Evolutionary conservation across 2,797 vertebrate species (phyloP).

Genomic region (Alca torda): DNA sequence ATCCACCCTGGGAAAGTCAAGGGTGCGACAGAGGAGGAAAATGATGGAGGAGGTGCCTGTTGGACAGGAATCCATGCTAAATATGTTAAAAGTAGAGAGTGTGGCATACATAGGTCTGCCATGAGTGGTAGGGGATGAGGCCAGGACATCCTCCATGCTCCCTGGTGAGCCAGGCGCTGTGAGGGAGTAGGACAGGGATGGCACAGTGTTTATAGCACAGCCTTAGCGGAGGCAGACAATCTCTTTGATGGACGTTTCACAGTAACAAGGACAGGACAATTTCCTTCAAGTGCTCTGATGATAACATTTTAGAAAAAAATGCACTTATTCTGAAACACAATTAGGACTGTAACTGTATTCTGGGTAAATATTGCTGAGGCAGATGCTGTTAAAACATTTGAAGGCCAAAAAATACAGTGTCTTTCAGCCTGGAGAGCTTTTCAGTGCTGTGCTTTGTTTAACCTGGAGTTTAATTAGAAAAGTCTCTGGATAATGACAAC

Average conservation of each 20-base stretch:
- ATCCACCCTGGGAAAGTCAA: accelerated
- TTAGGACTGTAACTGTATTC: not conserved
- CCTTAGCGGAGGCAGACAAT: accelerated
- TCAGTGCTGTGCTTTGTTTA: not conserved
- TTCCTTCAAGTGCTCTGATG: not conserved
- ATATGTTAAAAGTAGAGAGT: not conserved
- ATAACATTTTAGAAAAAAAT: not conserved
- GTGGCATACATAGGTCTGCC: too few species aligned
- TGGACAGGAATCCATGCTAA: accelerated
- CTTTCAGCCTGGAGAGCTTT: not conserved
- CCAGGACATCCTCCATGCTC: accelerated
- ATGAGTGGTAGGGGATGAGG: not conserved
- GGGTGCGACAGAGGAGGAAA: not conserved
- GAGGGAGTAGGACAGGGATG: accelerated
- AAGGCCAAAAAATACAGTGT: not conserved
- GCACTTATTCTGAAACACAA: not conserved
- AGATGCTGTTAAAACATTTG: not conserved
- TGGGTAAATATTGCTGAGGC: not conserved
- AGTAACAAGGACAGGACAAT: accelerated
- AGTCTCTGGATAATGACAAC: not conserved
- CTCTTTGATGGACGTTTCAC: too few species aligned
- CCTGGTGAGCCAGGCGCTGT: not conserved
- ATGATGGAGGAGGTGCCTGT: not conserved
- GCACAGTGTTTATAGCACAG: accelerated
- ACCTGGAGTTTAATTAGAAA: not conserved